Evolutionary conservation across 1,140 invertebrate genomes (phyloP), one percentile per base, ranked within the genome.

Genomic region (Papilio aristodemus): DNA sequence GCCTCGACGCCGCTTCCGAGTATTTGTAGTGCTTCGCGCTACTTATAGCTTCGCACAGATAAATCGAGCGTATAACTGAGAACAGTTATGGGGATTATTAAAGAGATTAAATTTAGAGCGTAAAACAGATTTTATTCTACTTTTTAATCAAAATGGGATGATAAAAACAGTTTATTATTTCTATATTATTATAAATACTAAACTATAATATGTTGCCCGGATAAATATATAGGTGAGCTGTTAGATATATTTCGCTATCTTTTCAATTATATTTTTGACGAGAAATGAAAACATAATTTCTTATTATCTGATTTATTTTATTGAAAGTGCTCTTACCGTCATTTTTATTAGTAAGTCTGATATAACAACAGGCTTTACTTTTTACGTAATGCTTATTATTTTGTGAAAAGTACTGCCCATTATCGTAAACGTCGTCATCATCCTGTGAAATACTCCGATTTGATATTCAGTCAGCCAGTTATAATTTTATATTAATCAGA

Each of bases 11-110:
- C 36, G 62, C 14, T 13, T 11, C 7, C 19, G 9, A 11, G 38
- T 19, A 32, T 25, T 19, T 54, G 39, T 27, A 43, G 37, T 27
- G 22, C 62, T 39, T 39, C 57, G 60, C 63, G 58, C 72, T 64
- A 60, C 69, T 59, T 71, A 71, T 64, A 50, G 5, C 46, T 41
- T 39, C 62, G 38, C 43, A 6, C 7, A 8, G 37, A 13, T 64
- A 43, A 64, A 64, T 64, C 8, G 22, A 64, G 19, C 22, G 22
- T 46, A 43, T 64, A 43, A 64, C 62, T 22, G 62, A 54, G 46
- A 54, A 22, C 43, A 46, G 43, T 54, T 54, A 11, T 54, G 9
- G 10, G 19, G 5, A 54, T 25, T 22, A 22, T 54, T 25, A 7
- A 17, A 39, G 41, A n/a, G 14, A 43, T 43, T 43, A 32, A n/a